Conservation (phyloP, 2,797 vertebrate species). For the Hydrolagus colliei region DNA sequence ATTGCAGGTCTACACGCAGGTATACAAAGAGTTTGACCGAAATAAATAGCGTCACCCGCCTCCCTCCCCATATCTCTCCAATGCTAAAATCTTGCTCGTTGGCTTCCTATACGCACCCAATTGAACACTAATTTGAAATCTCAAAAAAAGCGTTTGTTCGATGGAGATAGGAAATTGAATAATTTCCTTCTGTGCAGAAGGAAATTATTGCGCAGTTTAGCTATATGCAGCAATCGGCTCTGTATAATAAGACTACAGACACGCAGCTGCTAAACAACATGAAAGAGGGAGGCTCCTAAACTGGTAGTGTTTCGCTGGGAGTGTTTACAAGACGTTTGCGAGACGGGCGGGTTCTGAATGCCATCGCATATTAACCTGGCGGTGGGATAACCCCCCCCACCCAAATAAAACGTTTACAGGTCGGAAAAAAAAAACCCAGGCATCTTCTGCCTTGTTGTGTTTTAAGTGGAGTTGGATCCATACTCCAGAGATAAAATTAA, state of each 20-base stretch:
- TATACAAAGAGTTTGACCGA: too few relatives aligned
- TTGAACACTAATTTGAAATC: neutral
- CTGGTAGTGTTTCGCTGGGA: neutral
- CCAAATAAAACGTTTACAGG: neutral
- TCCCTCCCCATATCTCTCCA: neutral
- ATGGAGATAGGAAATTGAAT: too few relatives aligned
- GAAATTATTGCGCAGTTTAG: constrained; percentile 3
- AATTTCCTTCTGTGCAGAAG: constrained; percentile 14
- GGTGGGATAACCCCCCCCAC: neutral
- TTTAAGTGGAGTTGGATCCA: neutral
- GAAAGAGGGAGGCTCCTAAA: neutral
- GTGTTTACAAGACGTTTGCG: neutral
- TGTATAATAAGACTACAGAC: neutral
- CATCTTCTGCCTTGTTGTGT: neutral
- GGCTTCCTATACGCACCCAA: neutral
- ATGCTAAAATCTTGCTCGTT: neutral
- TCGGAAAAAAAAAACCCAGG: neutral
- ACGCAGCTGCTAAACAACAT: constrained; percentile 19
- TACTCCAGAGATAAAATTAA: neutral
- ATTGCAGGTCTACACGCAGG: too few relatives aligned
- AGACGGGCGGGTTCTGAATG: neutral
- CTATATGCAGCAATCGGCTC: neutral
- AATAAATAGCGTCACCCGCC: too few relatives aligned
- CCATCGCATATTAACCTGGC: neutral
- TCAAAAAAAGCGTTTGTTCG: neutral